These are phyloP conservation scores for Puntigrus tetrazona DNA, from an alignment of 2,113 vertebrate species.

Conservation along the genomic window DNA sequence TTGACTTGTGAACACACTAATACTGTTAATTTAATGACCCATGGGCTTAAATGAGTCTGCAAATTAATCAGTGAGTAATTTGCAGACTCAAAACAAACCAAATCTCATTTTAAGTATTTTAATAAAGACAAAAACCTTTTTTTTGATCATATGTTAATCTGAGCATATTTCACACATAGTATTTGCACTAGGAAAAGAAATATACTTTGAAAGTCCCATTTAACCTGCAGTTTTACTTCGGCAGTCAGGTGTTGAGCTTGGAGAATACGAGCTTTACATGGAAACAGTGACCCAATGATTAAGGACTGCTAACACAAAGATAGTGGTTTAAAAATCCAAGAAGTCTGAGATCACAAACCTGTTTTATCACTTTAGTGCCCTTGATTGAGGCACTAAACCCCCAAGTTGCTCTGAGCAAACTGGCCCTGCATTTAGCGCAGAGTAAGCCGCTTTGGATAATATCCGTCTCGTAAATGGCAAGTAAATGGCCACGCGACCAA, in stretches of 20 bases:
- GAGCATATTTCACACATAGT: slow-evolving; percentile 1
- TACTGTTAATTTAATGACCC: not conserved
- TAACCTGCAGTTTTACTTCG: slow-evolving; percentile 39
- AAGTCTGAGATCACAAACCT: not conserved
- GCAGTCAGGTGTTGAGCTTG: not conserved
- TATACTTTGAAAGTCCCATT: slow-evolving; percentile 25
- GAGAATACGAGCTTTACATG: not conserved
- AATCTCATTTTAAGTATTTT: not conserved
- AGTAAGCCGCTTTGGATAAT: slow-evolving; percentile 2
- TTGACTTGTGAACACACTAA: not conserved
- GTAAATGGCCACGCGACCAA: not conserved
- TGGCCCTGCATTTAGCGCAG: not conserved
- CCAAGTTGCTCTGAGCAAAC: not conserved
- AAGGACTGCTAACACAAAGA: not conserved
- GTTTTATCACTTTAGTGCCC: slow-evolving; percentile 9
- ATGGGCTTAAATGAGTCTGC: not conserved
- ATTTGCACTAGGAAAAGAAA: not conserved
- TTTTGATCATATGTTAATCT: not conserved
- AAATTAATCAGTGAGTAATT: not conserved
- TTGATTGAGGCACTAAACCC: slow-evolving; percentile 19
- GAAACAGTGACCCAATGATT: not conserved
- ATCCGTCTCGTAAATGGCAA: not conserved
- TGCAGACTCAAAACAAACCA: not conserved
- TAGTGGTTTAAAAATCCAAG: slow-evolving; percentile 25
- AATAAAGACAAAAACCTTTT: not conserved